phyloP scores from a whole-genome alignment of 2,113 vertebrate species.

The Stigmatopora argus region DNA sequence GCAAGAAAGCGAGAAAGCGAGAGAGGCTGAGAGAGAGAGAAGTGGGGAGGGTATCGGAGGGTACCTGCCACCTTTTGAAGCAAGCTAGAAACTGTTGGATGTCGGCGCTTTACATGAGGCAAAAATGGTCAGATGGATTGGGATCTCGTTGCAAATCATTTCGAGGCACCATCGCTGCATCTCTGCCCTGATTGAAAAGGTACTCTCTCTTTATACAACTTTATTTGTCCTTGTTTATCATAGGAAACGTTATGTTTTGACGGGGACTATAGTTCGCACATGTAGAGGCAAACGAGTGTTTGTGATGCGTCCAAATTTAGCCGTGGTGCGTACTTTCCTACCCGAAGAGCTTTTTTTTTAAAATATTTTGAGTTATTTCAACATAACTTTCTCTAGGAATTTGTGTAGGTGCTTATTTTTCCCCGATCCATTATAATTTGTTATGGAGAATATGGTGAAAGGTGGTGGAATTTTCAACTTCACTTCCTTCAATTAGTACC shows the following conservation, averaged over 20 bases:
- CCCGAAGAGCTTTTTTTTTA: no score
- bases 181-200: slow-evolving; percentile 8
- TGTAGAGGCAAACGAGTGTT: not conserved
- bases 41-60: not conserved
- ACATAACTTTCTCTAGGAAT: no score
- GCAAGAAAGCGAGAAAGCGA: no score
- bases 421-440: no score
- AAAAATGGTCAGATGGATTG: not conserved
- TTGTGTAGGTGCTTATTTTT: no score
- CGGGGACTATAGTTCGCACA: not conserved
- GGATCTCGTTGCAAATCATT: not conserved
- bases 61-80: not conserved
- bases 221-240: not conserved
- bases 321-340: no score
- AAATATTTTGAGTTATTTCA: no score
- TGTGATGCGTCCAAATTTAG: no score
- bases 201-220: slow-evolving; percentile 30
- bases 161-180: not conserved
- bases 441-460: no score
- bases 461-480: no score
- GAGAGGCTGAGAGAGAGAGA: not conserved
- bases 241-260: not conserved
- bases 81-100: slow-evolving; percentile 9
- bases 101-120: not conserved
- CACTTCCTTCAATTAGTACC: no score